Conservation (phyloP, 2,797 vertebrate species). For the Pteropus rufus region DNA sequence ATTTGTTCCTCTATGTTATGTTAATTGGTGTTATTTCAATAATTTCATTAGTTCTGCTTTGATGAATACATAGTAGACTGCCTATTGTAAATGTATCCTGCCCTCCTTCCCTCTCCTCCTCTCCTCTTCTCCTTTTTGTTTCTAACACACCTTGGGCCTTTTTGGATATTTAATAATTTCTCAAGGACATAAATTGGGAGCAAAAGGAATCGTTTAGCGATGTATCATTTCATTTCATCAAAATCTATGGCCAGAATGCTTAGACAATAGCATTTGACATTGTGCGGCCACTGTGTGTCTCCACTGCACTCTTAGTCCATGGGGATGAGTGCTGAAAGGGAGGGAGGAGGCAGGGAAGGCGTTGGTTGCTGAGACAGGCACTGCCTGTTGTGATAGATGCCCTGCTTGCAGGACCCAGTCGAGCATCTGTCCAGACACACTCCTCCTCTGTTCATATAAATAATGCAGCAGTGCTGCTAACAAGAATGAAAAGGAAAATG, state of each 20-base stretch:
- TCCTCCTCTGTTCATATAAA: neutral
- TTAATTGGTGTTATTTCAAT: neutral
- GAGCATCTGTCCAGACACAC: neutral
- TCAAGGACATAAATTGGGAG: neutral
- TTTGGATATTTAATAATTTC: neutral
- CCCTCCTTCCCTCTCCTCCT: accelerated
- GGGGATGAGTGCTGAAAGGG: neutral
- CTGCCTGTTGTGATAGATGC: neutral
- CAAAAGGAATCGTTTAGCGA: neutral
- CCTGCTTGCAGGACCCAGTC: neutral
- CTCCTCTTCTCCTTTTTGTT: neutral
- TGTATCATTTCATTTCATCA: neutral
- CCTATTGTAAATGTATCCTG: neutral
- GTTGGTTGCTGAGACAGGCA: neutral
- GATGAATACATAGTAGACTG: neutral
- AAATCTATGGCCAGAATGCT: neutral
- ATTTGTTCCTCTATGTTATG: neutral
- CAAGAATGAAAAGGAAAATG: neutral
- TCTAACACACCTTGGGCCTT: neutral
- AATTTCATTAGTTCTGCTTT: slow-evolving; percentile 1
- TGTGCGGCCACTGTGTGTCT: neutral
- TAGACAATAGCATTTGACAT: neutral
- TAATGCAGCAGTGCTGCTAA: neutral
- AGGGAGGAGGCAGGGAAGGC: neutral
- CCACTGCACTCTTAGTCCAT: neutral